A percentile compares a stretch with the other conserved stretches of the same genome.
Evolutionary conservation across 2,113 vertebrate genomes (phyloP).

Genomic region (Malurus alboscapulatus): DNA sequence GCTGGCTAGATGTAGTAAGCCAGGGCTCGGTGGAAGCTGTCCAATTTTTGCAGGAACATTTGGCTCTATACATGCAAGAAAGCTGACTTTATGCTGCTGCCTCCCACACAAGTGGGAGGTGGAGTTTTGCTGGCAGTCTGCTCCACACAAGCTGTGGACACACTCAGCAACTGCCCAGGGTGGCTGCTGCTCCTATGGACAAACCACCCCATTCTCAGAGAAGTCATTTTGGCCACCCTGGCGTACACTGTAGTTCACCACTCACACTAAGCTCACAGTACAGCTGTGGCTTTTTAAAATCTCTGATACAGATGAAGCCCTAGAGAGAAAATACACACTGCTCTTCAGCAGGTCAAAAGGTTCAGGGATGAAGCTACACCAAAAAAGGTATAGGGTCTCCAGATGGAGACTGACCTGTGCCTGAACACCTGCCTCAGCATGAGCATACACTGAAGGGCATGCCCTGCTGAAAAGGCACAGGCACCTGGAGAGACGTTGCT

Average conservation of each 20-base stretch:
- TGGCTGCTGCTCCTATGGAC: neutral
- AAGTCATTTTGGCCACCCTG: neutral
- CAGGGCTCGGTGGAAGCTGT: neutral
- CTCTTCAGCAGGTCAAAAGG: neutral
- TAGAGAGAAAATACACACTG: neutral
- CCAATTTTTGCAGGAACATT: neutral
- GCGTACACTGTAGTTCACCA: fast-evolving
- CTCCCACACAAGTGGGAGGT: neutral
- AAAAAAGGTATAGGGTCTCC: neutral
- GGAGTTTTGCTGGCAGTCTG: neutral
- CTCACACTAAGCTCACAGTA: neutral
- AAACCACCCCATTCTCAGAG: neutral
- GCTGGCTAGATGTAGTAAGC: neutral
- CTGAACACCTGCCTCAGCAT: neutral
- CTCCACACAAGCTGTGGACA: neutral
- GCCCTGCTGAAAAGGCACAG: neutral
- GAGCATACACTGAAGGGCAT: neutral
- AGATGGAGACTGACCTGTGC: neutral
- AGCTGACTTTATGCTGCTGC: neutral
- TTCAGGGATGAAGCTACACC: neutral
- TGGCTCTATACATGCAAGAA: neutral
- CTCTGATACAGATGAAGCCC: neutral
- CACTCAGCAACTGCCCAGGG: neutral
- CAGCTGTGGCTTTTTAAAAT: neutral
- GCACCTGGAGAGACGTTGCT: neutral